A percentile compares a stretch with the other conserved stretches of the same genome.
These are phyloP conservation scores for Caenorhabditis japonica DNA, from an alignment of 2,888 invertebrate genomes.

Conservation along the genomic window DNA sequence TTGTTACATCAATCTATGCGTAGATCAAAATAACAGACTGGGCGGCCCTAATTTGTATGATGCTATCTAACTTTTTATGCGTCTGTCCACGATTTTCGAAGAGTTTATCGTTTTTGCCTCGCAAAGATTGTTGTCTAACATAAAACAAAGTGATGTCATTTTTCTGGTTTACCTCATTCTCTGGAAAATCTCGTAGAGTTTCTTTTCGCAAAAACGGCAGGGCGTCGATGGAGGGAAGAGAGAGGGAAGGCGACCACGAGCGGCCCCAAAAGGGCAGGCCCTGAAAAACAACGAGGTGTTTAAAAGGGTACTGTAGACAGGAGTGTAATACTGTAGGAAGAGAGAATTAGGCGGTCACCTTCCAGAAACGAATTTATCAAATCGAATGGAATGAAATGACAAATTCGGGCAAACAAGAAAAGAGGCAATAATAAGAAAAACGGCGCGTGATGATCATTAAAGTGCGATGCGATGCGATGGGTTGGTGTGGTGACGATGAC, in stretches of 20 bases:
- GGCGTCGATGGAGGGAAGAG: constrained; percentile 30
- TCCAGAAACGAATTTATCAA: constrained; percentile 12
- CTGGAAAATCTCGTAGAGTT: constrained; percentile 15
- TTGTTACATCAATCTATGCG: no score
- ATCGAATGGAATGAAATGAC: no score
- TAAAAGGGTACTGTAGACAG: background rate
- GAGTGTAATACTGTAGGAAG: no score
- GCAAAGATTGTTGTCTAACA: background rate
- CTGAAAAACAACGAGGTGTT: constrained; percentile 18
- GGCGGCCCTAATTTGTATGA: no score
- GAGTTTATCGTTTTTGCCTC: background rate
- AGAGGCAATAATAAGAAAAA: constrained; percentile 10
- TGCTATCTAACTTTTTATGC: constrained; percentile 25
- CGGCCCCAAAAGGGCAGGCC: constrained; percentile 54
- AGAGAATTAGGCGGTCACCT: constrained; percentile 7
- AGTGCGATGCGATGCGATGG: no score
- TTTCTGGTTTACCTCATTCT: constrained; percentile 26
- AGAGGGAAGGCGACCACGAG: constrained; percentile 48
- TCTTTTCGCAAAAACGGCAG: no score
- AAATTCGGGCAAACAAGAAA: constrained; percentile 31
- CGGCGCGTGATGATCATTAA: constrained; percentile 30
- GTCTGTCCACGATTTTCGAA: background rate
- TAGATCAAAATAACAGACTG: no score
- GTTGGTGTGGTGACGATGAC: constrained; percentile 30
- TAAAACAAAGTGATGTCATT: constrained; percentile 9